A percentile compares a stretch with the other conserved stretches of the same genome.
Conservation (phyloP, 1,140 invertebrate species). For the Drosophila auraria region DNA sequence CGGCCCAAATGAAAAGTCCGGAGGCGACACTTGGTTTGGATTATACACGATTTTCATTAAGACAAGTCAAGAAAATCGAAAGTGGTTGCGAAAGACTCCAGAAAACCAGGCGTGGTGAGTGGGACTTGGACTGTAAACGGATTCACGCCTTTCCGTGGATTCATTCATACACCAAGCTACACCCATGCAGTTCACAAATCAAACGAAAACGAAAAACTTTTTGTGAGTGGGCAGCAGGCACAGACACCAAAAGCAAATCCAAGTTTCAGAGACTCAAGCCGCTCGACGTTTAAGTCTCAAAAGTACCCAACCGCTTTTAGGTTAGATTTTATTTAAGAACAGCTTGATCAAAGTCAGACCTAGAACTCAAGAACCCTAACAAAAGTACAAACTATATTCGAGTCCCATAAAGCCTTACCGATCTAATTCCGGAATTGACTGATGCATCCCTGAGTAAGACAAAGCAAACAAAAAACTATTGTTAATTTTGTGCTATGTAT, state of each 20-base stretch:
- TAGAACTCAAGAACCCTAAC: neutral
- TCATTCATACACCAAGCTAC: conserved; percentile 60
- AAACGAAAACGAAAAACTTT: conserved; percentile 63
- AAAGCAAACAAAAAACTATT: no score
- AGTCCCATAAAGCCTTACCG: neutral
- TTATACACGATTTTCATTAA: conserved; percentile 56
- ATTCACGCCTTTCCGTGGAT: conserved; percentile 63
- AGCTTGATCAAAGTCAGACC: neutral
- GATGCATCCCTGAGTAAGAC: no score
- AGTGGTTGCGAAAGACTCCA: conserved; percentile 46
- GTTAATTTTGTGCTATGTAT: no score
- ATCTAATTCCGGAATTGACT: neutral
- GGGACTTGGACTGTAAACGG: conserved; percentile 22
- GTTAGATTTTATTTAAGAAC: conserved; percentile 11
- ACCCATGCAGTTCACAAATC: conserved; percentile 56
- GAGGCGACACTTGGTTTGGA: conserved; percentile 28
- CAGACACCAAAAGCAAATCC: conserved; percentile 31
- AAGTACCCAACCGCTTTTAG: conserved; percentile 30
- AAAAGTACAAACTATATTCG: neutral
- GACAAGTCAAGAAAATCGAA: conserved; percentile 38
- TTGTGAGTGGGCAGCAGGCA: conserved; percentile 61
- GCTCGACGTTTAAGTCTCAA: conserved; percentile 30
- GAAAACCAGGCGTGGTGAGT: conserved; percentile 48
- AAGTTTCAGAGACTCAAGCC: conserved; percentile 43
- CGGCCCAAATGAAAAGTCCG: conserved; percentile 6